phyloP scores from a whole-genome alignment of 1,140 invertebrate genomes.

The Pogonomyrmex barbatus region DNA sequence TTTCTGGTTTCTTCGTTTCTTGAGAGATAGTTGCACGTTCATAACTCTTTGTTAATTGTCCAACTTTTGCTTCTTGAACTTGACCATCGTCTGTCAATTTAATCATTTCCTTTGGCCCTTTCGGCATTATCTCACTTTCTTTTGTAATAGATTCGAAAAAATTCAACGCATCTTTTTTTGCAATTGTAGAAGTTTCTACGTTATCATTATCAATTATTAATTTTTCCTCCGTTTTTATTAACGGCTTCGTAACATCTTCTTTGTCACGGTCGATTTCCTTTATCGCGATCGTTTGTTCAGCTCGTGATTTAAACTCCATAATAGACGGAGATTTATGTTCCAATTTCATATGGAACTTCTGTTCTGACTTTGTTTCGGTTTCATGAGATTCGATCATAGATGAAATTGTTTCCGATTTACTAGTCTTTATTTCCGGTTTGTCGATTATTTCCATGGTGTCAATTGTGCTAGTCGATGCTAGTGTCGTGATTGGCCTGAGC shows the following conservation, averaged over 20 bases:
- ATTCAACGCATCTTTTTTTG: constrained; percentile 86
- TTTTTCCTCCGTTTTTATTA: constrained; percentile 70
- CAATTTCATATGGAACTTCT: constrained; percentile 85
- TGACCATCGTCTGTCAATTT: constrained; percentile 79
- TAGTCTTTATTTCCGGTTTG: constrained; percentile 75
- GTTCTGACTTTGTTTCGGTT: constrained; percentile 84
- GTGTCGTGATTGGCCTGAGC: constrained; percentile 78
- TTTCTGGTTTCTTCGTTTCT: constrained; percentile 76
- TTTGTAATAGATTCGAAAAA: constrained; percentile 88
- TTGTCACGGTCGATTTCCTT: constrained; percentile 70
- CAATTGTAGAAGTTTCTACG: constrained; percentile 84
- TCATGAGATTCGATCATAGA: constrained; percentile 83
- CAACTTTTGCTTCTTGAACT: constrained; percentile 82
- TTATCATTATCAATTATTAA: constrained; percentile 81
- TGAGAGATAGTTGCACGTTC: constrained; percentile 82
- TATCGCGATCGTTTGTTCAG: constrained; percentile 70
- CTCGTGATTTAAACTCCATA: constrained; percentile 72
- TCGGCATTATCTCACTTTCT: constrained; percentile 79
- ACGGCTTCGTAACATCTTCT: constrained; percentile 56
- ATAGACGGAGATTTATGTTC: constrained; percentile 83
- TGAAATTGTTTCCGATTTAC: constrained; percentile 83
- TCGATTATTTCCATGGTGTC: constrained; percentile 77
- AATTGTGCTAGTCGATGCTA: constrained; percentile 61
- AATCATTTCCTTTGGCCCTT: constrained; percentile 83
- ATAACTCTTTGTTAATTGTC: constrained; percentile 84